These are phyloP conservation scores for Metopia argyrocephala DNA, from an alignment of 2,888 invertebrate species.

Conservation along the genomic window DNA sequence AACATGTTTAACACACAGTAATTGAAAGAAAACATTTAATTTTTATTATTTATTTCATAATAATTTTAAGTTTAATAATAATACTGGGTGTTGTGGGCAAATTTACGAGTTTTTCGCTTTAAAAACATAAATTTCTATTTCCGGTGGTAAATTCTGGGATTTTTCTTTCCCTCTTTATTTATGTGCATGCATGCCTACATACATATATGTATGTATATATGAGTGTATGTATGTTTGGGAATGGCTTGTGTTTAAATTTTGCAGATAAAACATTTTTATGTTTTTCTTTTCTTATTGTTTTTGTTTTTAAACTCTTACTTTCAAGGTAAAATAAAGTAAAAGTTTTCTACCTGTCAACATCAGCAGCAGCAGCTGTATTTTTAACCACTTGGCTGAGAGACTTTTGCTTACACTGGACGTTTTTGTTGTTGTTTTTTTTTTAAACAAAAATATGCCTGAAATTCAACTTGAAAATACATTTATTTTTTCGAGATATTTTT, in stretches of 20 bases:
- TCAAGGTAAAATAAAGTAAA: slow-evolving; percentile 49
- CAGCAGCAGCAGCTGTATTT: not conserved
- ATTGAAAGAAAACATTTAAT: too few species aligned
- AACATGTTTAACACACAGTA: slow-evolving; percentile 14
- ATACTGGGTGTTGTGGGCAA: not conserved
- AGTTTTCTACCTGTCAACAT: slow-evolving; percentile 37
- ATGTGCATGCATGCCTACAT: not conserved
- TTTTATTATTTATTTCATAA: too few species aligned
- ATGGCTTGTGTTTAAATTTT: not conserved
- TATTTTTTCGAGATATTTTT: slow-evolving; percentile 21
- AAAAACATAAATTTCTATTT: not conserved
- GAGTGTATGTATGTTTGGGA: too few species aligned
- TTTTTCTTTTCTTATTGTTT: not conserved
- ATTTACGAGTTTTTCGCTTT: not conserved
- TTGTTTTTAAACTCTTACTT: slow-evolving; percentile 50
- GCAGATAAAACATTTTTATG: not conserved
- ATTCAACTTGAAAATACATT: slow-evolving; percentile 7
- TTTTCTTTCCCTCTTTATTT: not conserved
- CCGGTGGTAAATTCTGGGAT: not conserved
- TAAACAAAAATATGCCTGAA: not conserved
- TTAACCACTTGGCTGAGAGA: not conserved
- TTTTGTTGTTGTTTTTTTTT: not conserved
- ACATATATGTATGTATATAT: too few species aligned
- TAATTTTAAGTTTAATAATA: not conserved
- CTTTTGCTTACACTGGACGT: not conserved